Evolutionary conservation across 1,140 invertebrate species (phyloP).

Genomic region (Trigoniulus corallinus): DNA sequence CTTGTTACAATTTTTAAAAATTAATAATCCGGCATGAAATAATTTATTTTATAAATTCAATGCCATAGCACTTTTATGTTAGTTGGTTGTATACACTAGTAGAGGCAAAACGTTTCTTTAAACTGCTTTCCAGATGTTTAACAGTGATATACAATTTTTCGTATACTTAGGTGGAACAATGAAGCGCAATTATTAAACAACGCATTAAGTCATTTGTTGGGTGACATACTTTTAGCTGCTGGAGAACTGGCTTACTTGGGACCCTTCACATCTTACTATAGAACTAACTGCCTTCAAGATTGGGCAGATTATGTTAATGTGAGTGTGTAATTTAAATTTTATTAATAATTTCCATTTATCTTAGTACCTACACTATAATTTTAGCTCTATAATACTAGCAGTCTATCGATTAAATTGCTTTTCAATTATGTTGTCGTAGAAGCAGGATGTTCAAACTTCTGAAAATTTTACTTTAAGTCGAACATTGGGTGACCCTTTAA

Average conservation of each 20-base stretch:
- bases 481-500: slow-evolving; percentile 68
- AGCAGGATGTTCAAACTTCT: slow-evolving; percentile 53
- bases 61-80: too few species aligned
- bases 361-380: background rate
- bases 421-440: slow-evolving; percentile 13
- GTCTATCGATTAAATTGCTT: too few species aligned
- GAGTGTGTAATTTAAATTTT: too few species aligned
- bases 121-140: too few species aligned
- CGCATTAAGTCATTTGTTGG: slow-evolving; percentile 46
- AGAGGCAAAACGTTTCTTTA: too few species aligned
- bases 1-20: too few species aligned
- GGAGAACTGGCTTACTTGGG: slow-evolving; percentile 81
- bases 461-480: slow-evolving; percentile 53
- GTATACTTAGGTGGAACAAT: slow-evolving; percentile 57
- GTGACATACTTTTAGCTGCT: slow-evolving; percentile 71
- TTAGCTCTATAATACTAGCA: too few species aligned
- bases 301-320: slow-evolving; percentile 35
- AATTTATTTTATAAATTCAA: too few species aligned
- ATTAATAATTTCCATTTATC: background rate
- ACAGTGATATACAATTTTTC: too few species aligned
- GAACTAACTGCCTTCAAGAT: slow-evolving; percentile 45
- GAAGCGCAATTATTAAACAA: slow-evolving; percentile 42
- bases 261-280: slow-evolving; percentile 56
- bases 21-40: too few species aligned
- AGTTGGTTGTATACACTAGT: too few species aligned